Base-by-base conservation (phyloP, 2,113 vertebrate species). In the Bujurquina vittata region DNA sequence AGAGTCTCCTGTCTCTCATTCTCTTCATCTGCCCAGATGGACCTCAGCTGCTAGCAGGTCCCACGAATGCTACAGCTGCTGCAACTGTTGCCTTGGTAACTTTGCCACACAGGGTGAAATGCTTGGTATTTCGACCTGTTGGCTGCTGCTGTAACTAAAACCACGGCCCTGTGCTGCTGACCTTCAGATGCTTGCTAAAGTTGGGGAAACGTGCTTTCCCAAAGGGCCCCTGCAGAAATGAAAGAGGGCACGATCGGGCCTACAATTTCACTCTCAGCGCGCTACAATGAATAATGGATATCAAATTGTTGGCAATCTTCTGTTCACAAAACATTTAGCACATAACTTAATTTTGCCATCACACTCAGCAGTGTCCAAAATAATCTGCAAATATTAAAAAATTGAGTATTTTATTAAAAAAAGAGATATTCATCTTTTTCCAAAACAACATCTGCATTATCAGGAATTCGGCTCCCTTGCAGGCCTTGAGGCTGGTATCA, bases 11-110 rank as follows among this genome's bases (percentile, higher is more conserved):
- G 14, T 7, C 6, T 69, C 52, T 75, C 83, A 46, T 33, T 63
- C 52, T 56, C 49, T 75, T 23, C 55, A 29, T 81, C 26, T 80
- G 10, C 73, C 65, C 75, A 75, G 60, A 87, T 73, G 67, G 77
- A 80, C 56, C 55, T 72, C 14, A 59, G 77, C 1, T 58, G 33
- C 35, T 65, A 17, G 52, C 76, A 79, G 81, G 85, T 83, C 75
- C 26, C 67, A 83, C 52, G n/a, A 81, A 61, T 40, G 77, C 81
- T 77, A 62, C 77, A 35, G 23, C 82, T 80, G 37, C 74, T 80
- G 52, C 82, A 57, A 87, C 82, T 86, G 91, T 93, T 91, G 84
- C 92, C 89, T 80, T 85, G 85, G 91, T 61, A 90, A 91, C 88
- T 73, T 89, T 85, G 89, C 83, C 75, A 87, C 81, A 86, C 77